Evolutionary conservation across 1,140 invertebrate species (phyloP).

Genomic region (Hormaphis cornu): DNA sequence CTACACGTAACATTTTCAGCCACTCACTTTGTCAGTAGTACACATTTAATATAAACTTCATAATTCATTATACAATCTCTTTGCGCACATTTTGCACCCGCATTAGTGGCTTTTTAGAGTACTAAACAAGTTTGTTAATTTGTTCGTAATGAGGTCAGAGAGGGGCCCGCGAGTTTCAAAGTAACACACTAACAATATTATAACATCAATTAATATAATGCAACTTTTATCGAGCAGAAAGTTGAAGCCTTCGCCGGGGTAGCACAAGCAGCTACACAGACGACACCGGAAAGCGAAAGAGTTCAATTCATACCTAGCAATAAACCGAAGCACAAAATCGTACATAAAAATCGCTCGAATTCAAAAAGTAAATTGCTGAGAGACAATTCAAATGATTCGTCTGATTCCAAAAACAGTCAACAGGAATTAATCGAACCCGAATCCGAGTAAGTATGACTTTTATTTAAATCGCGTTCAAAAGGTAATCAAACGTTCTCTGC

Average conservation of each 20-base stretch:
- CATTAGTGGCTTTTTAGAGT: constrained; percentile 3
- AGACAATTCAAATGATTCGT: neutral
- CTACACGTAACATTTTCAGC: neutral
- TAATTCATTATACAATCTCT: neutral
- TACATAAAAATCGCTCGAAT: neutral
- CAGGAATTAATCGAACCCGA: neutral
- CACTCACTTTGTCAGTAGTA: neutral
- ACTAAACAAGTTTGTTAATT: neutral
- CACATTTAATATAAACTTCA: neutral
- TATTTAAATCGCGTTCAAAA: neutral
- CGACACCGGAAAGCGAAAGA: constrained; percentile 2
- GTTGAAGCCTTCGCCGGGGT: neutral
- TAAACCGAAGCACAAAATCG: neutral
- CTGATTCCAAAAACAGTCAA: neutral
- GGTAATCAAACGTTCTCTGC: neutral
- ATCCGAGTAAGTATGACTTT: neutral
- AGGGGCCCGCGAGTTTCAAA: neutral
- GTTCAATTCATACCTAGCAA: neutral
- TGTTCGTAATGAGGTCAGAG: neutral
- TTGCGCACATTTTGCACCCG: neutral
- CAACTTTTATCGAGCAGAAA: neutral
- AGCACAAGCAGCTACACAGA: constrained; percentile 17
- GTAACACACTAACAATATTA: neutral
- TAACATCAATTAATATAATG: neutral
- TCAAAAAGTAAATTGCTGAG: neutral